phyloP scores from a whole-genome alignment of 2,888 invertebrate genomes.

The Scaptomyza reducta region DNA sequence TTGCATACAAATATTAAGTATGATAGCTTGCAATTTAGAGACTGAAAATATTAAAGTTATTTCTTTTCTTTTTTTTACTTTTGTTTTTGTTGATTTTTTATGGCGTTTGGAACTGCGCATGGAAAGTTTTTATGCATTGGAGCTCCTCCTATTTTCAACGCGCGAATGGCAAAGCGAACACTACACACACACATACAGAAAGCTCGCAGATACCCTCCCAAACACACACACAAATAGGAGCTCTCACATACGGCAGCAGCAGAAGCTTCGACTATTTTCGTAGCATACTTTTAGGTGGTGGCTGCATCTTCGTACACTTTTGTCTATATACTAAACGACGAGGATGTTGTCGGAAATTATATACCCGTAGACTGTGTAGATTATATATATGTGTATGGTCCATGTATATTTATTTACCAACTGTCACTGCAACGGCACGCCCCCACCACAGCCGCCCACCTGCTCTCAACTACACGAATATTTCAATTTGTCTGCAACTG shows the following conservation, averaged over 20 bases:
- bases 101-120: slow-evolving; percentile 66
- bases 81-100: slow-evolving; percentile 13
- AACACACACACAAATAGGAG: slow-evolving; percentile 47
- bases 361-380: slow-evolving; percentile 20
- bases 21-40: neutral
- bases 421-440: slow-evolving; percentile 72
- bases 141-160: slow-evolving; percentile 82
- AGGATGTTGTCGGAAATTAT: slow-evolving; percentile 39
- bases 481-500: slow-evolving; percentile 81
- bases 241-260: slow-evolving; percentile 65
- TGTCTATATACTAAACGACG: slow-evolving; percentile 16
- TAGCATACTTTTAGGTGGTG: slow-evolving; percentile 79
- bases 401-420: slow-evolving; percentile 64
- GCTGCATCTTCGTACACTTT: slow-evolving; percentile 69
- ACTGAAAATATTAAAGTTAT: slow-evolving; percentile 9
- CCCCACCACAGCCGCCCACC: slow-evolving; percentile 34
- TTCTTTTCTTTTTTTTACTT: slow-evolving; percentile 20
- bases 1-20: neutral
- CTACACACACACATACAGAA: slow-evolving; percentile 40
- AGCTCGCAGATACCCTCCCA: slow-evolving; percentile 33
- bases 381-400: slow-evolving; percentile 14
- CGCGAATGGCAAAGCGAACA: slow-evolving; percentile 79
- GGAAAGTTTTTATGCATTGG: slow-evolving; percentile 68
- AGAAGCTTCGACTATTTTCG: slow-evolving; percentile 74
- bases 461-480: slow-evolving; percentile 42